Conservation (phyloP, 2,113 vertebrate genomes). For the Telmatochromis brachygnathus region DNA sequence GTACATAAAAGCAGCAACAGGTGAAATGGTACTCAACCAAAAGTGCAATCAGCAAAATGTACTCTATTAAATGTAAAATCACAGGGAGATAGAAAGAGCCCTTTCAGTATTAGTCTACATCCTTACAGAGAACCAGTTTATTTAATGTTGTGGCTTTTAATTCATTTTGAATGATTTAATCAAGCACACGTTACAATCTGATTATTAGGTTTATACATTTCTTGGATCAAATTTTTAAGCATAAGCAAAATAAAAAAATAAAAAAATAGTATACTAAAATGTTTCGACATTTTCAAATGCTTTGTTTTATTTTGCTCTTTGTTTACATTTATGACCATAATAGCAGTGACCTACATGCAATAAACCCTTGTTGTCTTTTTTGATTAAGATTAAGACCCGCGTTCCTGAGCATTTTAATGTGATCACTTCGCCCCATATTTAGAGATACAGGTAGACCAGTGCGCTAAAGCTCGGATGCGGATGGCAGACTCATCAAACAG, state of each 20-base stretch:
- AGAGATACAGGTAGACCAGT: not conserved
- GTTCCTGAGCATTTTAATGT: not conserved
- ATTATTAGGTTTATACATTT: not conserved
- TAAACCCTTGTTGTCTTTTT: not conserved
- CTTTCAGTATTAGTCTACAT: not conserved
- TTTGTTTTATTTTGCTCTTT: not conserved
- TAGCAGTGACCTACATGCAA: not conserved
- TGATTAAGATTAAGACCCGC: not conserved
- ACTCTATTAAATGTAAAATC: not conserved
- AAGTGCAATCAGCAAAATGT: not conserved
- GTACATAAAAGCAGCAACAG: not conserved
- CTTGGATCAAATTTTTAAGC: not conserved
- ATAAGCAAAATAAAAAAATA: not conserved
- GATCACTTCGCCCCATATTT: not conserved
- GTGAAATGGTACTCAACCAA: not conserved
- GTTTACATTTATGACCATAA: not conserved
- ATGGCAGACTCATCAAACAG: not conserved
- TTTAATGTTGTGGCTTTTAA: not conserved
- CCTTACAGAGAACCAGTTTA: not conserved
- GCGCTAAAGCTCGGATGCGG: not conserved
- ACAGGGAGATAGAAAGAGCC: not conserved
- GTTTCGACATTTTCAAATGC: not conserved
- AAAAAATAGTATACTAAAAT: not conserved
- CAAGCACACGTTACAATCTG: not conserved
- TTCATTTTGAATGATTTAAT: not conserved